phyloP scores from a whole-genome alignment of 2,113 vertebrate genomes.

The Strix uralensis region DNA sequence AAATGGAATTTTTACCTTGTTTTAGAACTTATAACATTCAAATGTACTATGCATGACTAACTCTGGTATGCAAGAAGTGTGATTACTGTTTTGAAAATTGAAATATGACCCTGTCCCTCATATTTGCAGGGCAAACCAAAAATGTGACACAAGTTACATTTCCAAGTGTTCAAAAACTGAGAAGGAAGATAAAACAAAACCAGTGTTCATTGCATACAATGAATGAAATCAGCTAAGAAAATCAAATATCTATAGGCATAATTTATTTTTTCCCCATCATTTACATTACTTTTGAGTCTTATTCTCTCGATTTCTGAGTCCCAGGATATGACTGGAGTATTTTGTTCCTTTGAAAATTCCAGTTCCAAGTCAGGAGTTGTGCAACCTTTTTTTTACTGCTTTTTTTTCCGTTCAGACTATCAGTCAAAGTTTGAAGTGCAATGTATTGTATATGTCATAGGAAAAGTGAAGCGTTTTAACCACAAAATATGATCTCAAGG shows the following conservation, averaged over 20 bases:
- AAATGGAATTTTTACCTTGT: not conserved
- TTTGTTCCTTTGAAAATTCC: not conserved
- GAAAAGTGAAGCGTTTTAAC: constrained; percentile 48
- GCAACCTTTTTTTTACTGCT: not conserved
- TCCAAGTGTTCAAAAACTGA: not conserved
- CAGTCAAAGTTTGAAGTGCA: constrained; percentile 1
- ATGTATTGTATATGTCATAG: not conserved
- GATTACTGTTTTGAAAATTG: not conserved
- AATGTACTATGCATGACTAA: not conserved
- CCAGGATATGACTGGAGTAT: not conserved
- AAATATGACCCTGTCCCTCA: not conserved
- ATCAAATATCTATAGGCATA: not conserved
- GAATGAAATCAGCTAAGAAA: not conserved
- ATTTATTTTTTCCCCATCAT: not conserved
- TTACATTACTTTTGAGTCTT: not conserved
- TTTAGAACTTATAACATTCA: not conserved
- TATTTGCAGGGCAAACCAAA: not conserved
- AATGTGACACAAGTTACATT: not conserved
- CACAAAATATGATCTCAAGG: constrained; percentile 3
- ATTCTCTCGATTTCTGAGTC: not conserved
- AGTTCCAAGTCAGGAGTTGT: not conserved
- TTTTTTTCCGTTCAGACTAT: not conserved
- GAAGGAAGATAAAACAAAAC: not conserved
- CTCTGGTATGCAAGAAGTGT: not conserved
- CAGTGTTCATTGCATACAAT: not conserved